Evolutionary conservation across 2,797 vertebrate genomes (phyloP), one percentile per base, ranked within the genome.

Genomic region (Florisuga fusca): DNA sequence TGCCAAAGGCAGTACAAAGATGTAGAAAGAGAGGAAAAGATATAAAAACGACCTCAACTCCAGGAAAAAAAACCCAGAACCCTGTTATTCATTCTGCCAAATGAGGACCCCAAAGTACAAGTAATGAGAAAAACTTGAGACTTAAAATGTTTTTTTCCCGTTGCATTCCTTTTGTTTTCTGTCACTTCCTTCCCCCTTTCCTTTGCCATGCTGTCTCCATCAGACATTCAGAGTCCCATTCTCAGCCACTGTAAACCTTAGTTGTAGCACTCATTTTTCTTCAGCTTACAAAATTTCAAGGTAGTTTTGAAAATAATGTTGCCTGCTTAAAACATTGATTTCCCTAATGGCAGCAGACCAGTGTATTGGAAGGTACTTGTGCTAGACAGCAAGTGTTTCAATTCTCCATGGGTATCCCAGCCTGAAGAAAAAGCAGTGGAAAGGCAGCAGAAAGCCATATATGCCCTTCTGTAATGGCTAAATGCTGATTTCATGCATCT

Each of bases 1-100:
- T 96, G 93, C 90, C 92, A 96, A 95, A 97, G 92, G 95, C 95
- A 97, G 95, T 96, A 96, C 85, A 77, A 95, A 95, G 33, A 57
- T 10, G 92, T 86, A 96, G 93, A 93, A 86, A 89, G 92, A 97
- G 51, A 41, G 38, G 26, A 16, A 29, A 76, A 69, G 63, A 46
- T 88, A 63, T 90, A 97, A 93, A 95, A 96, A 95, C 68, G 15
- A 85, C 55, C 72, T 96, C 62, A 79, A 85, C 68, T 94, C 73
- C 77, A 38, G n/a, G 18, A 29, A 91, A 94, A 77, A 41, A 94
- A 77, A 41, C 38, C 13, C 38, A 41, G 38, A 41, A 41, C 38
- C 38, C 38, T 50, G 3, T n/a, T 61, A 21, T 34, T 63, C 19
- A 25, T 82, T 77, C 45, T 81, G 34, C 38, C 46, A 67, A 43